Base-by-base conservation (phyloP, 2,888 invertebrate genomes). In the Salticus scenicus region DNA sequence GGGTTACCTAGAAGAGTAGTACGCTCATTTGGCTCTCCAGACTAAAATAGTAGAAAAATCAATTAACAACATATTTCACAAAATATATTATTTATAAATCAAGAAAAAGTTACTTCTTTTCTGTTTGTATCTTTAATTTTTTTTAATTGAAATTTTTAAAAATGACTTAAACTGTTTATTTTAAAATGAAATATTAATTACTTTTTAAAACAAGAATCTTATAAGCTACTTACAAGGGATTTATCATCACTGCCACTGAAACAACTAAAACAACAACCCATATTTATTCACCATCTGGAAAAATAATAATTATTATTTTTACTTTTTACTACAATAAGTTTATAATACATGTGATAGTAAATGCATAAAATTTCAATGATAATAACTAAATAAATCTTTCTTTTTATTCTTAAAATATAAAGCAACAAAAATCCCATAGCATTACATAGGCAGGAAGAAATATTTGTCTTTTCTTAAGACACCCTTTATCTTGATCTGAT, bases 1-100 rank as follows among this genome's bases (percentile, higher is more conserved):
- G 96, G 94, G 92, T 96, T 95, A 78, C 94, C 94, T 80, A 96
- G 91, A 71, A 96, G 93, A 90, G 95, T 96, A 30, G 96, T 96
- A 88, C 96, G 92, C 91, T 96, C 96, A 90, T 94, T 95, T 10
- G 92, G 92, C 89, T 94, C 93, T n/a, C 92, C 93, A 88, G 91
- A 91, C 93, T 94, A 89, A 17, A 90, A 90, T 89, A 89, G 88
- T 72, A 37, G 73, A 67, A 47, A 47, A 5, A 47, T 14, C 7
- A 47, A n/a, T 12, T 12, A 47, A 47, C 47, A 47, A 47, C n/a
- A n/a, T 47, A n/a, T 47, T 47, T 47, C 2, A 2, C 7, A 2
- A 17, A 14, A 47, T 7, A 47, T 12, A 47, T 47, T 47, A 37
- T 37, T 4, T 37, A 37, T 10, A 37, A 10, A n/a, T n/a, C n/a